phyloP scores from a whole-genome alignment of 30 jellyfish, hydroid and myxozoan genomes.

The Pelagia noctiluca region DNA sequence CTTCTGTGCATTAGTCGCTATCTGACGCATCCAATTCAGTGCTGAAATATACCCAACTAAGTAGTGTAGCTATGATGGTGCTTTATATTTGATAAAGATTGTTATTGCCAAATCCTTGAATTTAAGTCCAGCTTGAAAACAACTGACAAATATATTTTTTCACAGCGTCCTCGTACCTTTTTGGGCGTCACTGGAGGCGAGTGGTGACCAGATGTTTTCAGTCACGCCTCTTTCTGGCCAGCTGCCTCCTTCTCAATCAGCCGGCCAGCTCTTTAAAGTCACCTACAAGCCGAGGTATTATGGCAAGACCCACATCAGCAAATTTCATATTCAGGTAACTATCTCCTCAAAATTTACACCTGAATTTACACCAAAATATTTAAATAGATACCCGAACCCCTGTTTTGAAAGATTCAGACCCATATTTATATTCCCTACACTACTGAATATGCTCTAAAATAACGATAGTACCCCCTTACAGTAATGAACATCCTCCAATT shows the following conservation, averaged over 20 bases:
- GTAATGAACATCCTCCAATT: too few species aligned
- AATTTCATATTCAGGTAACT: constrained; percentile 77
- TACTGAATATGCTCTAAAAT: neutral
- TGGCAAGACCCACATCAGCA: constrained; percentile 84
- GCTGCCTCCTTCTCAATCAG: constrained; percentile 58
- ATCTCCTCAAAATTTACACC: neutral
- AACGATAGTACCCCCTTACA: neutral
- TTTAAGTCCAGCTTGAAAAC: too few species aligned
- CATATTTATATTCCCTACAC: too few species aligned
- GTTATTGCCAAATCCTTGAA: too few species aligned
- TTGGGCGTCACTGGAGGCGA: constrained; percentile 42
- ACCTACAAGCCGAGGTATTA: constrained; percentile 79
- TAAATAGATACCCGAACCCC: neutral
- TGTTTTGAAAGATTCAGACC: neutral
- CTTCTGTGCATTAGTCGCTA: too few species aligned
- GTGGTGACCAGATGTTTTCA: constrained; percentile 76
- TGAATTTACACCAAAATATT: neutral
- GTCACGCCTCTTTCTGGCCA: constrained; percentile 88
- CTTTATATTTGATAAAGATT: too few species aligned
- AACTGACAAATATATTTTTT: neutral
- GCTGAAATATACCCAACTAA: too few species aligned
- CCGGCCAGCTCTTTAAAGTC: constrained; percentile 72
- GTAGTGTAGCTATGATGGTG: too few species aligned
- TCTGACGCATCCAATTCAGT: too few species aligned
- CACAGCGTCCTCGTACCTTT: constrained; percentile 42